Evolutionary conservation across 2,113 vertebrate species (phyloP), one percentile per base, ranked within the genome.

Genomic region (Thamnaconus septentrionalis): DNA sequence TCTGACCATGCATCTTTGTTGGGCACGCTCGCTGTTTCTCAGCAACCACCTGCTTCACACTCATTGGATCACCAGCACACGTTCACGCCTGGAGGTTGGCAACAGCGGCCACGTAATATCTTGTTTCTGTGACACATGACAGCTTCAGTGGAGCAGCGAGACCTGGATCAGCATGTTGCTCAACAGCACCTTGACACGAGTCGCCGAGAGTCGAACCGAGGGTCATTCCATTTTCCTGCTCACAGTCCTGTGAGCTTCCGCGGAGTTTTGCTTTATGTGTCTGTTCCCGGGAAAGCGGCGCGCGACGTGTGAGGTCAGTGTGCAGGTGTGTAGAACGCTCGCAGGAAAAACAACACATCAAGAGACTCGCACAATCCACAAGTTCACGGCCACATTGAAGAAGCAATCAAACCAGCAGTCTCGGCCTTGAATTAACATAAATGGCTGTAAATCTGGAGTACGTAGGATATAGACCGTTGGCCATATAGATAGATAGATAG

Each of bases 101-200:
- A 72, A 73, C 56, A 47, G 54, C 59, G 82, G 73, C 64, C 63
- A 64, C 58, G 70, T 76, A 71, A 78, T 75, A 72, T 75, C 55
- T 76, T 9, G 64, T 68, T 51, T 51, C 81, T 81, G 71, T 76
- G 75, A 6, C 51, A 67, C 71, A 71, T 78, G 74, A 76, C 74
- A 75, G 74, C 63, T 80, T 58, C 53, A 41, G 57, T 67, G n/a
- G 51, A 78, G 71, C 46, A 76, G 69, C 75, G 58, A 31, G 18
- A 56, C 48, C 53, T 41, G 77, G 76, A 85, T 79, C 83, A 81
- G 57, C 41, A 53, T 69, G 69, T 57, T 80, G 66, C 78, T 75
- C 70, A 81, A 75, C 73, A 79, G 58, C 56, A 75, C 78, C 76
- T 85, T 74, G 59, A 75, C 75, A 81, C 66, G 71, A 85, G 69